A percentile compares a stretch with the other conserved stretches of the same genome.
phyloP scores from a whole-genome alignment of 2,888 invertebrate genomes.

The Capitulum mitella region DNA sequence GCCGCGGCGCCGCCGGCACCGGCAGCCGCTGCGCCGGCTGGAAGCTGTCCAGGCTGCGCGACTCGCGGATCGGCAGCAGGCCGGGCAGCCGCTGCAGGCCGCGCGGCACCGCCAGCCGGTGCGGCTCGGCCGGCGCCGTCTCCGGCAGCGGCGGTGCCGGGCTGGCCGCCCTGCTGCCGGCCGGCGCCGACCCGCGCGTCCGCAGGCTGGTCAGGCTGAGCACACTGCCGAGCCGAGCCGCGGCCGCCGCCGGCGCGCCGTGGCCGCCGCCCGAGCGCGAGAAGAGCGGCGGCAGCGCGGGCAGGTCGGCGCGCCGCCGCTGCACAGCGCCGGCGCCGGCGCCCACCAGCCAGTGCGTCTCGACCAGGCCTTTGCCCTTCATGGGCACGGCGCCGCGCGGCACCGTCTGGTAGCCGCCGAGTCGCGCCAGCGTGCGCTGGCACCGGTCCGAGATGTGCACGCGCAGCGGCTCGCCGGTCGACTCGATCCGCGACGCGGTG shows the following conservation, averaged over 20 bases:
- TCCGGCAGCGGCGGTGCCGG: not conserved
- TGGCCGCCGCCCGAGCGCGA: not conserved
- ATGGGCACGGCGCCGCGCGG: conserved; percentile 65
- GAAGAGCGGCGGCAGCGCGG: conserved; percentile 69
- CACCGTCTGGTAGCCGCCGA: conserved; percentile 64
- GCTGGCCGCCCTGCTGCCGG: not conserved
- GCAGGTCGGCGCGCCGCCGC: conserved; percentile 52
- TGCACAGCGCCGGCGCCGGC: conserved; percentile 39
- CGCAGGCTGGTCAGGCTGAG: not conserved
- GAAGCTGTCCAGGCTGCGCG: not conserved
- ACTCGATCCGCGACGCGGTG: conserved; percentile 73
- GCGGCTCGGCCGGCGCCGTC: not conserved
- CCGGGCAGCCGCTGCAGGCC: not conserved
- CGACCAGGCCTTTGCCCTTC: conserved; percentile 72
- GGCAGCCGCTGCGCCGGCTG: not conserved
- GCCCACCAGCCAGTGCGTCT: conserved; percentile 62
- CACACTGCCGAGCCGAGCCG: not conserved
- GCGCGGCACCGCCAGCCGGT: conserved; percentile 14
- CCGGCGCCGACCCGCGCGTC: not conserved
- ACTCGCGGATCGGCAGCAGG: not conserved
- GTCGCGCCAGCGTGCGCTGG: conserved; percentile 56
- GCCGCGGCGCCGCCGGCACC: not conserved
- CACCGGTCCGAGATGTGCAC: conserved; percentile 70
- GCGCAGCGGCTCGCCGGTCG: conserved; percentile 55
- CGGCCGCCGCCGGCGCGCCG: not conserved